Base-by-base conservation (phyloP, 2,113 vertebrate species). In the Solenodon paradoxus region DNA sequence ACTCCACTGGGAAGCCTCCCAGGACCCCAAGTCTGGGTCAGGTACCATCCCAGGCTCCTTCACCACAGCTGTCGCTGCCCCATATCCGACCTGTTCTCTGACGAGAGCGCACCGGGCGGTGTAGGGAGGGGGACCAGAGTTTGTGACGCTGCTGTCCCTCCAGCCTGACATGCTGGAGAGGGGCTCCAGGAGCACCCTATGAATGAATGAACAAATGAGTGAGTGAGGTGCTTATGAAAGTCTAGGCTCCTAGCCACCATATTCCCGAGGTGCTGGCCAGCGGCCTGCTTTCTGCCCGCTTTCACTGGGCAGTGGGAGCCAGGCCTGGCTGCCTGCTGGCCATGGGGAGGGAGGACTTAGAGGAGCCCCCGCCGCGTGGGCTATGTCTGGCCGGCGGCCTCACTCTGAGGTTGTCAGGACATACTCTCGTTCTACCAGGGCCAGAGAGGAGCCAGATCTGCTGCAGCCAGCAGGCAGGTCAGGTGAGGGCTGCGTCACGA, bases 391-490 rank as follows among this genome's bases (percentile, higher is more conserved):
- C 64, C 74, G n/a, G 45, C 57, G 92, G 55, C 61, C 71, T 17
- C 4, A 0, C 83, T 80, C 40, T 55, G 2, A 5, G 9, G 80
- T 35, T 47, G 47, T 88, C 59, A 75, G 88, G 80, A 93, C 26
- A n/a, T 15, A 0, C 64, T 51, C 75, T 61, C 93, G 72, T 96
- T 96, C 80, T 84, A 75, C 87, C 19, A n/a, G 85, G 64, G 80
- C 63, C 5, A 11, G 80, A 68, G 28, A 68, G 63, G 57, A 55
- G 74, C 61, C 88, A 81, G 72, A 64, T 61, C 53, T 7, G 26
- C 8, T 13, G 77, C 74, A n/a, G 77, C 64, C 53, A 19, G 80
- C 78, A 66, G 45, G 47, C 68, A 7, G 71, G 59, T 24, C 85
- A 3, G 42, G 64, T 28, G 19, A 66, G 53, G n/a, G 66, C 30